Evolutionary conservation across 1,140 invertebrate genomes (phyloP), one percentile per base, ranked within the genome.

Genomic region (Ectropis grisescens): DNA sequence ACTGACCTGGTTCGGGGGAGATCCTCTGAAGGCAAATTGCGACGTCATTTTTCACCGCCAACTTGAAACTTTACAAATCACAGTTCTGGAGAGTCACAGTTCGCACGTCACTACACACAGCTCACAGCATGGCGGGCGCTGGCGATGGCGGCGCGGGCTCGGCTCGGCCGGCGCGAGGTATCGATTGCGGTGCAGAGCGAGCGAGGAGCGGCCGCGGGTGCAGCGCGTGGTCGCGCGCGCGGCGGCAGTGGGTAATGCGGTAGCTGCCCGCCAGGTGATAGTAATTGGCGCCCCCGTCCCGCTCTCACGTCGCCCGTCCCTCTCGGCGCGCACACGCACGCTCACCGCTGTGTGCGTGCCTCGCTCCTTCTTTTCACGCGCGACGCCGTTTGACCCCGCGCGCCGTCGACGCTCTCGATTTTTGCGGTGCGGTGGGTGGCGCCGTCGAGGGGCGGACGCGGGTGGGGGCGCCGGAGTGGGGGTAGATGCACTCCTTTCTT

Each of bases 201-300:
- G 37, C 37, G 41, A 51, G 43, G 47, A 51, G 42, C 52, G 48
- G 43, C 55, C 52, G 57, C 61, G 60, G 50, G 45, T 51, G 58
- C 61, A 56, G 56, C 55, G 71, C 69, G 69, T 69, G 62, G 58
- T 71, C 58, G 62, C 69, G 62, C 69, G 69, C 62, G 72, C 72
- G 69, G 62, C 68, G 66, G 65, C 61, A 65, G 66, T 69, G 69
- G 72, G 72, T 78, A 78, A 78, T 78, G 72, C 72, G 69, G 72
- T 78, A 74, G 72, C 72, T 57, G 66, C 60, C 65, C 72, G 72
- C 72, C 72, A 78, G 72, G 72, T 78, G 72, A 78, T 74, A 70
- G 72, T 78, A 78, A 78, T 78, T 74, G 72, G 62, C 72, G 66
- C 69, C 59, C 60, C 67, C 53, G 67, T 78, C 72, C 52, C 58